Percentiles rank a stretch among this genome's conserved stretches.
phyloP scores from a whole-genome alignment of 2,113 vertebrate genomes.

The Seriola quinqueradiata region DNA sequence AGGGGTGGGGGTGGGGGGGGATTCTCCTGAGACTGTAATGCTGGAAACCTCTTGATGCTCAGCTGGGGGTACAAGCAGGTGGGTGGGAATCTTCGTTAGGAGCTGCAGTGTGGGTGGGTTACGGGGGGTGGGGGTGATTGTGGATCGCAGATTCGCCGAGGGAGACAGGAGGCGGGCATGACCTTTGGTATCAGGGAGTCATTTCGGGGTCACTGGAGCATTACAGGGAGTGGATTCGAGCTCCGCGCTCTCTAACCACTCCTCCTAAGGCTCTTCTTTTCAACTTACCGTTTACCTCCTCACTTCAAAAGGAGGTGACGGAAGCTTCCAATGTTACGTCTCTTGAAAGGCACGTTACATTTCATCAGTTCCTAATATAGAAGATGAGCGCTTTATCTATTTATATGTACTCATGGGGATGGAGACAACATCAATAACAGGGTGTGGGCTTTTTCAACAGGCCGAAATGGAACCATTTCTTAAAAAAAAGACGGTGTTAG shows the following conservation, averaged over 20 bases:
- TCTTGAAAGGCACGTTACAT: slow-evolving; percentile 24
- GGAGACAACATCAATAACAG: slow-evolving; percentile 21
- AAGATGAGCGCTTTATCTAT: slow-evolving; percentile 38
- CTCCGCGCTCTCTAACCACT: slow-evolving; percentile 14
- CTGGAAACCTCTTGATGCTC: slow-evolving; percentile 74
- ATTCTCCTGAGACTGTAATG: slow-evolving; percentile 66
- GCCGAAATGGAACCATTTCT: neutral
- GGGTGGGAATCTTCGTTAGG: slow-evolving; percentile 72
- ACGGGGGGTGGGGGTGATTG: neutral
- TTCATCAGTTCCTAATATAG: slow-evolving; percentile 44
- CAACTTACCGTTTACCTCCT: slow-evolving; percentile 35
- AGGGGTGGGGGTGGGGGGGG: slow-evolving; percentile 13
- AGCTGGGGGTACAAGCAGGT: slow-evolving; percentile 77
- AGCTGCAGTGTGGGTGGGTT: slow-evolving; percentile 69
- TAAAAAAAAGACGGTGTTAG: neutral
- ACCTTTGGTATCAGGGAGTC: slow-evolving; percentile 73
- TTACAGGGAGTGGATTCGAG: slow-evolving; percentile 41
- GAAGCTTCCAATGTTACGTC: slow-evolving; percentile 19
- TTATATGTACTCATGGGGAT: slow-evolving; percentile 33
- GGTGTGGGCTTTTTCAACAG: neutral
- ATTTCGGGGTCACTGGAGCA: slow-evolving; percentile 66
- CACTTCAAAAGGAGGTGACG: slow-evolving; percentile 28
- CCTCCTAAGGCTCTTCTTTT: slow-evolving; percentile 46
- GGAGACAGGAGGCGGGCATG: slow-evolving; percentile 44
- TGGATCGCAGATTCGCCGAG: slow-evolving; percentile 30